phyloP scores from a whole-genome alignment of 2,888 invertebrate species.

The Pterostichus niger region DNA sequence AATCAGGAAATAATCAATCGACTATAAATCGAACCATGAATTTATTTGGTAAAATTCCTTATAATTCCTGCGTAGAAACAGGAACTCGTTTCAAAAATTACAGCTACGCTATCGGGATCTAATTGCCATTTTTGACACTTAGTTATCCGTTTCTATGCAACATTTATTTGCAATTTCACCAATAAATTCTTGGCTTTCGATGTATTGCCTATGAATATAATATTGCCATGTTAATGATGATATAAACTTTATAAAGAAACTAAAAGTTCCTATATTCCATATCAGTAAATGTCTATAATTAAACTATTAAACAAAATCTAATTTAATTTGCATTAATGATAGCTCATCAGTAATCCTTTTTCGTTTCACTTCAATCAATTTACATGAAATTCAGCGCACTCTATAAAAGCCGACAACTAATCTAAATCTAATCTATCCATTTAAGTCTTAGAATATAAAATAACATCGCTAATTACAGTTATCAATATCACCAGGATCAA shows the following conservation, averaged over 20 bases:
- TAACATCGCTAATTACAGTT: constrained; percentile 22
- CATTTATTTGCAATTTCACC: too few relatives aligned
- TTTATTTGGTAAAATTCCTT: too few relatives aligned
- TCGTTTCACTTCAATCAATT: not conserved
- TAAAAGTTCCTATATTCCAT: constrained; percentile 1
- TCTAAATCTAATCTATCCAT: constrained; percentile 14
- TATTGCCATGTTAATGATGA: too few relatives aligned
- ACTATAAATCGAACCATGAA: too few relatives aligned
- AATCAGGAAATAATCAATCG: too few relatives aligned
- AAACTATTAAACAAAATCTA: not conserved
- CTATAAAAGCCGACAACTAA: not conserved
- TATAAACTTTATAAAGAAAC: not conserved
- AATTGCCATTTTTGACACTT: too few relatives aligned
- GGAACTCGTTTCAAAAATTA: too few relatives aligned
- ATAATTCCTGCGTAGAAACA: too few relatives aligned
- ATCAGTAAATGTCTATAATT: constrained; percentile 10
- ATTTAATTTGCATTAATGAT: constrained; percentile 18
- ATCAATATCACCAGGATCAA: constrained; percentile 15
- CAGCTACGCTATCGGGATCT: too few relatives aligned
- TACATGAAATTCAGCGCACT: constrained; percentile 3
- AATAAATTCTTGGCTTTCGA: too few relatives aligned
- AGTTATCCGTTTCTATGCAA: too few relatives aligned
- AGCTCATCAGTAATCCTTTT: constrained; percentile 23
- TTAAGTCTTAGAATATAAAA: constrained; percentile 21
- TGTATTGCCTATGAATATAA: too few relatives aligned